Conservation (phyloP, 2,113 vertebrate species). For the Zosterops pallidus region DNA sequence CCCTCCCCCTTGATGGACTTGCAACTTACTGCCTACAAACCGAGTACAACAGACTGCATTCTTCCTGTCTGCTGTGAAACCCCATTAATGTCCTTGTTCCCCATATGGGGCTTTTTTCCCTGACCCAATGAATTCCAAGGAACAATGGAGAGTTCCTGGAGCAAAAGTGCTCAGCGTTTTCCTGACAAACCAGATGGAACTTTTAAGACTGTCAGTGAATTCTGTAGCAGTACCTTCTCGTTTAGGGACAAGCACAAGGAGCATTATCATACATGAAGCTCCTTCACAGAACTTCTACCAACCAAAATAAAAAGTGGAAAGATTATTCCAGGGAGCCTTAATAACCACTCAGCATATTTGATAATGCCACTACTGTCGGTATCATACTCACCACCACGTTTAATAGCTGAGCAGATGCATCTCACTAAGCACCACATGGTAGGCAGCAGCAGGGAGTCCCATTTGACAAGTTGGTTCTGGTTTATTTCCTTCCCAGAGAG, state of each 20-base stretch:
- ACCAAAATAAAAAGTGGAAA: slow-evolving; percentile 35
- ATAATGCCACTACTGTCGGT: slow-evolving; percentile 23
- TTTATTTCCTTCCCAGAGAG: slow-evolving; percentile 60
- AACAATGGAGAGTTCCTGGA: not conserved
- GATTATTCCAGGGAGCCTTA: not conserved
- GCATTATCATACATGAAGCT: not conserved
- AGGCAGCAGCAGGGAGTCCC: slow-evolving; percentile 60
- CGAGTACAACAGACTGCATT: not conserved
- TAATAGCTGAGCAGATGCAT: slow-evolving; percentile 68
- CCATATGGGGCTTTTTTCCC: not conserved
- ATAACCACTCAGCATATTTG: slow-evolving; percentile 51
- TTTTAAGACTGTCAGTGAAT: not conserved
- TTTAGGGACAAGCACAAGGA: not conserved
- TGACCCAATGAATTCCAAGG: not conserved
- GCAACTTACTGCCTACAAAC: not conserved
- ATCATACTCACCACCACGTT: slow-evolving; percentile 29
- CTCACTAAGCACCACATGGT: slow-evolving; percentile 56
- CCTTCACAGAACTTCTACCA: not conserved
- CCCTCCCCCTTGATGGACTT: not conserved
- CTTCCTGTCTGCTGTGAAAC: not conserved
- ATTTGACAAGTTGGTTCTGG: slow-evolving; percentile 63
- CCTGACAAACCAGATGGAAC: not conserved
- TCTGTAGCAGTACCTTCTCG: not conserved
- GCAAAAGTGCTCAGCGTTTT: not conserved
- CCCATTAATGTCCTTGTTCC: not conserved